phyloP scores from a whole-genome alignment of 2,888 invertebrate genomes.

The Deroplatys truncata region DNA sequence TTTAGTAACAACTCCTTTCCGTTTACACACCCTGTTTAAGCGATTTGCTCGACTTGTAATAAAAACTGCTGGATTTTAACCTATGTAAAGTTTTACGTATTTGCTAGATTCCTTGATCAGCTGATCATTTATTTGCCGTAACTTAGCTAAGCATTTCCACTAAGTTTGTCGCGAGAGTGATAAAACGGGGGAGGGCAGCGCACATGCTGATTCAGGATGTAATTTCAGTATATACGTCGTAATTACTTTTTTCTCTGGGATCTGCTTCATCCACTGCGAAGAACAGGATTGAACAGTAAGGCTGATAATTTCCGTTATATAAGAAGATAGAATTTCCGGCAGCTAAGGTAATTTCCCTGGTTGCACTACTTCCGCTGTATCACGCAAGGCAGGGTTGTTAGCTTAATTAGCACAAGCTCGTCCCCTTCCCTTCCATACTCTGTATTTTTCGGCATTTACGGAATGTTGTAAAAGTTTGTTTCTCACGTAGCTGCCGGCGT shows the following conservation, averaged over 20 bases:
- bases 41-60: too few species aligned
- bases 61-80: too few species aligned
- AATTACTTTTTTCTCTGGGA: background rate
- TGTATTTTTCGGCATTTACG: background rate
- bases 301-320: background rate
- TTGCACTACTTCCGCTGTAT: background rate
- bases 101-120: too few species aligned
- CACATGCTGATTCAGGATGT: too few species aligned
- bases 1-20: too few species aligned
- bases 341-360: background rate
- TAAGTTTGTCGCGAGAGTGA: background rate
- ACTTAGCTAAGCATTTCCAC: background rate
- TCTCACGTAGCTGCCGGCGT: background rate
- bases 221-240: background rate
- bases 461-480: background rate
- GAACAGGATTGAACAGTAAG: background rate
- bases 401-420: background rate
- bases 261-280: background rate
- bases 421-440: background rate
- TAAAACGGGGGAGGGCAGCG: background rate
- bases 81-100: too few species aligned
- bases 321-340: background rate
- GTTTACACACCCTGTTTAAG: too few species aligned
- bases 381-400: background rate
- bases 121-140: too few species aligned